Percentiles rank a stretch among this genome's conserved stretches.
Conservation (phyloP, 2,113 vertebrate genomes). For the Otolemur garnettii region DNA sequence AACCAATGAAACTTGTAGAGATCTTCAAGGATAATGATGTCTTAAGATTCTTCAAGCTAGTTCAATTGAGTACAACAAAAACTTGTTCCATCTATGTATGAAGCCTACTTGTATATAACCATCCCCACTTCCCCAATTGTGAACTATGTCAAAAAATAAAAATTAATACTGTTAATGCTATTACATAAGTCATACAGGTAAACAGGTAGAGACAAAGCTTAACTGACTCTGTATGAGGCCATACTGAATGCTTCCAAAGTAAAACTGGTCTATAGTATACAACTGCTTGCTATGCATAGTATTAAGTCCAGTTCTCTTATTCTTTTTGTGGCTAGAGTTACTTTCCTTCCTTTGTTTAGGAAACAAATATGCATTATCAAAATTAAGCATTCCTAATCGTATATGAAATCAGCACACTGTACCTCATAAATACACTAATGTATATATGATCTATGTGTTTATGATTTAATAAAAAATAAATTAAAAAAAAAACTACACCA, state of each 20-base stretch:
- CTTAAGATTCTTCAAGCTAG: not conserved
- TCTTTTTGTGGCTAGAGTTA: not conserved
- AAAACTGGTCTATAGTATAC: not conserved
- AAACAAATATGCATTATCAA: not conserved
- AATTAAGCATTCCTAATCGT: too few species aligned
- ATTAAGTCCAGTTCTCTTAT: not conserved
- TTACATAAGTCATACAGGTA: not conserved
- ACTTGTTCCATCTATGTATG: not conserved
- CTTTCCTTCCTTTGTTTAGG: not conserved
- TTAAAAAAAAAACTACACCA: not conserved
- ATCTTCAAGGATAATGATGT: not conserved
- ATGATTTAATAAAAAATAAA: too few species aligned
- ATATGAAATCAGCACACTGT: too few species aligned
- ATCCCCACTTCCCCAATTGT: not conserved
- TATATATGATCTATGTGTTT: too few species aligned
- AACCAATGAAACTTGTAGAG: not conserved
- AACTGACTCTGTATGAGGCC: not conserved
- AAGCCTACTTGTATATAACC: not conserved
- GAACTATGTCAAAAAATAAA: not conserved
- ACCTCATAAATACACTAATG: too few species aligned
- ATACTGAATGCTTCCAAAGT: not conserved
- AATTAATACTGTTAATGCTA: not conserved
- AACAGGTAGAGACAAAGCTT: slow-evolving; percentile 14
- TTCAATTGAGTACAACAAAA: not conserved
- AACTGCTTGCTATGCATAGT: not conserved